phyloP scores from a whole-genome alignment of 2,113 vertebrate species.

The Gymnobelideus leadbeateri region DNA sequence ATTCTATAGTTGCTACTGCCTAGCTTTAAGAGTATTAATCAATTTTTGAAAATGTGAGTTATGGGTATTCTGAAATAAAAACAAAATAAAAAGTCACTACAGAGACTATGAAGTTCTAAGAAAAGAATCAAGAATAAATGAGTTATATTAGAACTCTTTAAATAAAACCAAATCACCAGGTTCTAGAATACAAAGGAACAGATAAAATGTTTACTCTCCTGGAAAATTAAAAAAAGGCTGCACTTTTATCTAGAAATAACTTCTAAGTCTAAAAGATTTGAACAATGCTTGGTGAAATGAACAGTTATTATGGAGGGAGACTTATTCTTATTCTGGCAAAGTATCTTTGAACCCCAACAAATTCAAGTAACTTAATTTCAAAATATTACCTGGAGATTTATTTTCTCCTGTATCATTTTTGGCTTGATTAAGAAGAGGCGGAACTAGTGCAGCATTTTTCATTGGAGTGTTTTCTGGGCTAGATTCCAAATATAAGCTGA shows the following conservation, averaged over 20 bases:
- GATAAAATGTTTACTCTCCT: neutral
- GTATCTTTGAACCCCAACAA: slow-evolving; percentile 39
- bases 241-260: neutral
- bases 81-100: slow-evolving; percentile 19
- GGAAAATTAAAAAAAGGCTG: neutral
- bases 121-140: slow-evolving; percentile 8
- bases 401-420: slow-evolving; percentile 80
- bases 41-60: slow-evolving; percentile 53
- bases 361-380: slow-evolving; percentile 61
- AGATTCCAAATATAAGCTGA: slow-evolving; percentile 81
- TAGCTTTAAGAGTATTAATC: slow-evolving; percentile 1
- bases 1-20: slow-evolving; percentile 22
- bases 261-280: neutral
- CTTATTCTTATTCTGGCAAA: slow-evolving; percentile 43
- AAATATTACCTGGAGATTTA: slow-evolving; percentile 84
- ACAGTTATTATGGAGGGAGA: slow-evolving; percentile 31
- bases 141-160: slow-evolving; percentile 15
- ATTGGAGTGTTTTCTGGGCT: slow-evolving; percentile 82
- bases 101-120: slow-evolving; percentile 19
- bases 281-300: slow-evolving; percentile 28
- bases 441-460: slow-evolving; percentile 73
- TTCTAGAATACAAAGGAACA: no score
- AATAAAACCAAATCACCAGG: slow-evolving; percentile 2
- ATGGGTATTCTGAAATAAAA: slow-evolving; percentile 38
- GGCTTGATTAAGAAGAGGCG: slow-evolving; percentile 75